Evolutionary conservation across 2,113 vertebrate genomes (phyloP).

Genomic region (Gymnorhina tibicen): DNA sequence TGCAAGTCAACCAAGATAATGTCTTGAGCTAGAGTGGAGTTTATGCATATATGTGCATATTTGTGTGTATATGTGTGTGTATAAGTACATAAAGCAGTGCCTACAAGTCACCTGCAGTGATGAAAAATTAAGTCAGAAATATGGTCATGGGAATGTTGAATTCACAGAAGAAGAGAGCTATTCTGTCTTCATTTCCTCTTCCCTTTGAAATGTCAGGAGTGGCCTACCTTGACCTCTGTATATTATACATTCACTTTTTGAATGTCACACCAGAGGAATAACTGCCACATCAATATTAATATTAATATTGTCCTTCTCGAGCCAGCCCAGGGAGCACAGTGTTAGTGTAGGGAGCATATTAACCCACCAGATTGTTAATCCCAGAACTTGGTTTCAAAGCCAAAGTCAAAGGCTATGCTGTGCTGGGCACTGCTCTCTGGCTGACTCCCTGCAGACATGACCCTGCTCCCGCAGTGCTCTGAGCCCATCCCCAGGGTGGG

Average conservation of each 20-base stretch:
- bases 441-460: background rate
- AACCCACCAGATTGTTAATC: background rate
- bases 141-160: background rate
- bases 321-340: background rate
- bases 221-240: background rate
- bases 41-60: background rate
- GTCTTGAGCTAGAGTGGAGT: background rate
- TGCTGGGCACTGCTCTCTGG: fast-evolving
- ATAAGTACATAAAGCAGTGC: background rate
- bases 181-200: background rate
- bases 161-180: background rate
- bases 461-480: background rate
- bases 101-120: background rate
- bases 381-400: background rate
- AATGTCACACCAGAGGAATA: conserved; percentile 9
- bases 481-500: background rate
- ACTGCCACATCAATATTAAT: background rate
- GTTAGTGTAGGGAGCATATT: background rate
- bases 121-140: background rate
- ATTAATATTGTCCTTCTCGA: background rate
- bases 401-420: background rate
- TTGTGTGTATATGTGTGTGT: background rate
- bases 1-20: background rate
- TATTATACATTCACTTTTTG: background rate
- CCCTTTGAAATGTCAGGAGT: background rate